These are phyloP conservation scores for Philopotamus ludificatus DNA, from an alignment of 1,140 invertebrate species.

Conservation along the genomic window DNA sequence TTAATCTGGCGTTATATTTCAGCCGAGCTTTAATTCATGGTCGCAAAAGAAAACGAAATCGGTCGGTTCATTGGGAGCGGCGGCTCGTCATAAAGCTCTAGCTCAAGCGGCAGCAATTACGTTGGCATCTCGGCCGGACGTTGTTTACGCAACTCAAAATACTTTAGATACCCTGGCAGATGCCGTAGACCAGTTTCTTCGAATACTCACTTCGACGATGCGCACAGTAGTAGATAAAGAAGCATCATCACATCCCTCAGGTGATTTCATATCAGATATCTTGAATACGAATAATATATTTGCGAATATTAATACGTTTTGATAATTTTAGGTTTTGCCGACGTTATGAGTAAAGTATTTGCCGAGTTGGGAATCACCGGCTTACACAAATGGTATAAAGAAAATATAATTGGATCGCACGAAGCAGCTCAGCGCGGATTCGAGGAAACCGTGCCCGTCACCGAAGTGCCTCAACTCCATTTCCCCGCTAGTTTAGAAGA, in stretches of 20 bases:
- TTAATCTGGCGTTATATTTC: too few species aligned
- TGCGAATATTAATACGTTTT: neutral
- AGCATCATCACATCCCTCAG: conserved; percentile 44
- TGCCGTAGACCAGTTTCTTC: conserved; percentile 50
- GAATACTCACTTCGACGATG: conserved; percentile 51
- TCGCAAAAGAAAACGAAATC: conserved; percentile 50
- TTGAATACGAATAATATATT: neutral
- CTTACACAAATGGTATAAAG: conserved; percentile 52
- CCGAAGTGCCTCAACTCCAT: conserved; percentile 55
- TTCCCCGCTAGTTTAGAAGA: conserved; percentile 53
- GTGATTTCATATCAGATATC: conserved; percentile 5
- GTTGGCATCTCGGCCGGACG: conserved; percentile 46
- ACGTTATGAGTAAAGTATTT: conserved; percentile 53
- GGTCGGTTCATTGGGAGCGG: conserved; percentile 48
- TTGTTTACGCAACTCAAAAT: conserved; percentile 48
- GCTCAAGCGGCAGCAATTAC: conserved; percentile 53
- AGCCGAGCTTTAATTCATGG: conserved; percentile 44
- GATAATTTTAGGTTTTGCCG: conserved; percentile 51
- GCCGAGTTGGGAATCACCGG: conserved; percentile 52
- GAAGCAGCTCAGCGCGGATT: conserved; percentile 47
- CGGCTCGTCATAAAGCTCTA: conserved; percentile 51
- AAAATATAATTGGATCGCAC: conserved; percentile 46
- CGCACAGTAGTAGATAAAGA: conserved; percentile 51
- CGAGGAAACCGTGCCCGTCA: conserved; percentile 47
- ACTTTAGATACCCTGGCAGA: conserved; percentile 51